A percentile compares a stretch with the other conserved stretches of the same genome.
Evolutionary conservation across 2,113 vertebrate species (phyloP).

Genomic region (Protobothrops mucrosquamatus): DNA sequence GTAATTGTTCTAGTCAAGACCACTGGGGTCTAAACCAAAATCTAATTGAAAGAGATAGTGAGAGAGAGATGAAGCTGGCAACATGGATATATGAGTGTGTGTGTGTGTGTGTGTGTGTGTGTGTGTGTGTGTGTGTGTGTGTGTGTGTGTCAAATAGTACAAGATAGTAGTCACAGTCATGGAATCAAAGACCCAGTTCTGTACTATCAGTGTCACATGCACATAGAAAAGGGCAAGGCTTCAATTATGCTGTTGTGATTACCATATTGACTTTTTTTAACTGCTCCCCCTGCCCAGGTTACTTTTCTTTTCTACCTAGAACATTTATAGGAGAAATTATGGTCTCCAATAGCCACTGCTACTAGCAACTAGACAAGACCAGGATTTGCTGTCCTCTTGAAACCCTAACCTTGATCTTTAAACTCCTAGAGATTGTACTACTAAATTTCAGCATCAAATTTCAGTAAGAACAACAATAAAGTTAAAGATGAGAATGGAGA

Average conservation of each 20-base stretch:
- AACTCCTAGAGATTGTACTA: neutral
- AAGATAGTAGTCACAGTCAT: neutral
- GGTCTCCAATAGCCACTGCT: neutral
- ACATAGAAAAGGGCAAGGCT: neutral
- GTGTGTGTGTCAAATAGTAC: neutral
- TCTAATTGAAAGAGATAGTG: neutral
- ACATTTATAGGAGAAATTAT: neutral
- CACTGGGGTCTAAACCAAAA: neutral
- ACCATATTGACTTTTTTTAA: neutral
- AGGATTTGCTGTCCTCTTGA: neutral
- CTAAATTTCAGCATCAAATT: neutral
- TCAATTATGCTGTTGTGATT: neutral
- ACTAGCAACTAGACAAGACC: neutral
- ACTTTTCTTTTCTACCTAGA: neutral
- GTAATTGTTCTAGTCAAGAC: too few species aligned
- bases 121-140: neutral
- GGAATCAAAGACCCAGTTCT: neutral
- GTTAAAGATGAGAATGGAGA: neutral
- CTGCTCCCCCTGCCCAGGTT: neutral
- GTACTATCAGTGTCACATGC: neutral
- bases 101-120: neutral
- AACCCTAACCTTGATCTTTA: neutral
- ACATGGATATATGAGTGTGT: neutral
- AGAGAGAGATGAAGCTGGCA: neutral
- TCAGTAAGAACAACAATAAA: neutral